Evolutionary conservation across 1,140 invertebrate species (phyloP), one percentile per base, ranked within the genome.

Genomic region (Eueides isabella): DNA sequence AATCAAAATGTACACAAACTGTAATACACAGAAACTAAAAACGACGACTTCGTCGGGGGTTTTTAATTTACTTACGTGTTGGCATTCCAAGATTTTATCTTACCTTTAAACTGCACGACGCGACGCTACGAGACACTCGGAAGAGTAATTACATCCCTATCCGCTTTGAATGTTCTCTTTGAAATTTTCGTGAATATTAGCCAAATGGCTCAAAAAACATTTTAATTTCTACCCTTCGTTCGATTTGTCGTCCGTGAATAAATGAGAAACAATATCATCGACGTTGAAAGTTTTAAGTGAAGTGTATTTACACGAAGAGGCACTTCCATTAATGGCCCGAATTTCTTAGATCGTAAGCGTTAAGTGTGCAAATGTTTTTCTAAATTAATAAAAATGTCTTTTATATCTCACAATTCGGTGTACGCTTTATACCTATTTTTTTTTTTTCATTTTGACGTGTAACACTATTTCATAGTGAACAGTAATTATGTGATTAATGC

Each of bases 221-320:
- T 75, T 79, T 78, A 76, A 77, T 80, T 61, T 70, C 73, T 72
- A 77, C 70, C 72, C 55, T 75, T 71, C 67, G 68, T 71, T 76
- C 72, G 35, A 81, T 76, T 79, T 74, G 76, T 72, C 67, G 38
- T 72, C 62, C 65, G 14, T 29, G 69, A 73, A 74, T 72, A 75
- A 79, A 74, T 76, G 72, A 67, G 6, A 71, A 75, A 70, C 61
- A 68, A 65, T 48, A 72, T 72, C 61, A 67, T 31, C 23, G 44
- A 69, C 19, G 33, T 23, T 44, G 4, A 65, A 71, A 71, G 19
- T 65, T 71, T 71, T 65, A 55, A 12, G 28, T 66, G 38, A 67
- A 71, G 31, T 55, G 69, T 61, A 33, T 63, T 71, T 65, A 23
- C 68, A 33, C 28, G 33, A 74, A 33, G 55, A 65, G 23, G 30